Percentiles rank a stretch among this genome's conserved stretches.
Conservation (phyloP, 2,888 invertebrate species). For the Atherix ibis region DNA sequence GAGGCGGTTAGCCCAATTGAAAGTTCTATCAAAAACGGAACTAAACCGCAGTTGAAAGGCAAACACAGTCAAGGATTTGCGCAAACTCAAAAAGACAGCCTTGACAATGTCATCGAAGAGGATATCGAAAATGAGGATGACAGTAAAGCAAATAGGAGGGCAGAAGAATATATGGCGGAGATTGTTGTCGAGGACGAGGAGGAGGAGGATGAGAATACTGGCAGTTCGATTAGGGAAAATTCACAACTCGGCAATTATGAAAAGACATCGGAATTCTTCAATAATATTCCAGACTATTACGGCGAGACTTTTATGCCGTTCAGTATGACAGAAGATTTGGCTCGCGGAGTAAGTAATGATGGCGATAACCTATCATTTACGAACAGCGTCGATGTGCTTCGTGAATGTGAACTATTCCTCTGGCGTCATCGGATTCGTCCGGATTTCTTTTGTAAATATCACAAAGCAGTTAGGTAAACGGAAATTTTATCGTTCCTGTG, state of each 20-base stretch:
- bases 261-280: conserved; percentile 23
- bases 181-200: too few relatives aligned
- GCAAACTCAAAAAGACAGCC: conserved; percentile 9
- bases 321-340: background rate
- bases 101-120: conserved; percentile 1
- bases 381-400: conserved; percentile 22
- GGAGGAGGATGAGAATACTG: too few relatives aligned
- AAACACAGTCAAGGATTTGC: conserved; percentile 1
- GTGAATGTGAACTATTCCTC: conserved; percentile 46
- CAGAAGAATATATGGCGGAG: too few relatives aligned
- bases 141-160: too few relatives aligned
- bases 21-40: background rate
- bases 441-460: conserved; percentile 62
- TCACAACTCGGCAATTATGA: conserved; percentile 15
- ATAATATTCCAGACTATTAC: conserved; percentile 24
- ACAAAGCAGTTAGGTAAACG: conserved; percentile 35
- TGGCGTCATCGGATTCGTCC: conserved; percentile 50
- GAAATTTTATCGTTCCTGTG: conserved; percentile 2
- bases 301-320: conserved; percentile 12
- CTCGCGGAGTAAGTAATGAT: background rate
- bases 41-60: background rate
- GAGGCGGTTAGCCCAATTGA: conserved; percentile 22
- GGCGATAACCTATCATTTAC: conserved; percentile 8
- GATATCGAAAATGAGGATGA: background rate
- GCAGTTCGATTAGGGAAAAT: too few relatives aligned